phyloP scores from a whole-genome alignment of 2,797 vertebrate genomes.

The Peromyscus nudipes region DNA sequence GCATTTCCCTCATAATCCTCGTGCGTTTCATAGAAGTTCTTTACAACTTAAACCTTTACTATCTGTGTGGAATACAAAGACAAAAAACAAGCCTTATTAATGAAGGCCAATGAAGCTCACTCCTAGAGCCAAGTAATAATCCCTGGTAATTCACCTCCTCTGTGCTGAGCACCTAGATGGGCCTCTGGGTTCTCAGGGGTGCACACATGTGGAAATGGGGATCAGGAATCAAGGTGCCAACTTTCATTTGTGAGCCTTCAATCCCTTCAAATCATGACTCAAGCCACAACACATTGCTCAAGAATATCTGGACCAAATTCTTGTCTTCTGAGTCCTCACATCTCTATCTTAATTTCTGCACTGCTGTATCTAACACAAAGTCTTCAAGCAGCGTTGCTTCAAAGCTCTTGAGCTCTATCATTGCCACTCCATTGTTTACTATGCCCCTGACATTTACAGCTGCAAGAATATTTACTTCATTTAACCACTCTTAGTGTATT shows the following conservation, averaged over 20 bases:
- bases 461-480: neutral
- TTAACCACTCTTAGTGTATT: neutral
- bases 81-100: constrained; percentile 4
- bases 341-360: constrained; percentile 13
- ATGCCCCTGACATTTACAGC: neutral
- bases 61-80: constrained; percentile 74
- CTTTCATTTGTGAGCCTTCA: neutral
- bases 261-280: neutral
- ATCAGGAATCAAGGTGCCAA: neutral
- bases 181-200: neutral
- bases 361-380: neutral
- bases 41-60: constrained; percentile 52
- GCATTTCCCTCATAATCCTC: constrained; percentile 49
- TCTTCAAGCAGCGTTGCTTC: neutral
- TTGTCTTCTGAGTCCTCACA: constrained; percentile 36
- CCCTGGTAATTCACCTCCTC: neutral
- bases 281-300: neutral
- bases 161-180: neutral
- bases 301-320: constrained; percentile 22
- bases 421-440: too few relatives aligned
- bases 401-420: neutral
- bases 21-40: constrained; percentile 67
- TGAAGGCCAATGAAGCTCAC: neutral
- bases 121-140: neutral
- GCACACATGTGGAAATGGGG: rapidly evolving